Conservation (phyloP, 2,888 invertebrate genomes). For the Pheosia tremula region DNA sequence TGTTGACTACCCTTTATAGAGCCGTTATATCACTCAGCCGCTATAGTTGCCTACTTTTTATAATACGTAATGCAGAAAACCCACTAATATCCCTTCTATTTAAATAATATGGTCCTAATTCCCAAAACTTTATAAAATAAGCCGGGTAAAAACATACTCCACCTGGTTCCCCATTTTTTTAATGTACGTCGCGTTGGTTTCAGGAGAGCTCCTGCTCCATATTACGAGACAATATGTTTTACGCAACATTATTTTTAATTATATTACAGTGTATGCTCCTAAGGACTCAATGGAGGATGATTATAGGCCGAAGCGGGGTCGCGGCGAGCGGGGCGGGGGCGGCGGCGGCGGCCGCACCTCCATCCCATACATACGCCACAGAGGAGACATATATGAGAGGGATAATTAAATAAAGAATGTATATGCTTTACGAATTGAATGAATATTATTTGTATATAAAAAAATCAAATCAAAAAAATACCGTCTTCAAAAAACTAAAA, state of each 20-base stretch:
- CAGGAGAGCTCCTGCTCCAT: not conserved
- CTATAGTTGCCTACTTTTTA: no score
- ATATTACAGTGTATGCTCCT: conserved; percentile 36
- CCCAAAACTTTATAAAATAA: not conserved
- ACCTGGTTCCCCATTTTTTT: not conserved
- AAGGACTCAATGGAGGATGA: conserved; percentile 46
- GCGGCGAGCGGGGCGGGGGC: conserved; percentile 38
- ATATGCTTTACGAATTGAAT: conserved; percentile 8
- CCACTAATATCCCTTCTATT: no score
- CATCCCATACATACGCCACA: conserved; percentile 62
- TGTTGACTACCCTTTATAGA: no score
- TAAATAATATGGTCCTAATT: no score
- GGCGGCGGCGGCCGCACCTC: conserved; percentile 54
- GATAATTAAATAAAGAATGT: conserved; percentile 34
- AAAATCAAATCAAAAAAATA: no score
- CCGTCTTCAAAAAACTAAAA: no score
- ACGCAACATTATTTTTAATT: conserved; percentile 6
- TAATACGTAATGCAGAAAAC: no score
- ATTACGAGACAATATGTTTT: conserved; percentile 7
- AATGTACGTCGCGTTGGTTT: not conserved
- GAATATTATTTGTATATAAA: conserved; percentile 16
- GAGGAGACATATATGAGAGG: conserved; percentile 62
- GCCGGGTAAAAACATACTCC: not conserved
- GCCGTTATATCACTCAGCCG: no score
- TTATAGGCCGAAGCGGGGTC: conserved; percentile 48